phyloP scores from a whole-genome alignment of 30 jellyfish, hydroid and myxozoan species.

The Rhopilema esculentum region DNA sequence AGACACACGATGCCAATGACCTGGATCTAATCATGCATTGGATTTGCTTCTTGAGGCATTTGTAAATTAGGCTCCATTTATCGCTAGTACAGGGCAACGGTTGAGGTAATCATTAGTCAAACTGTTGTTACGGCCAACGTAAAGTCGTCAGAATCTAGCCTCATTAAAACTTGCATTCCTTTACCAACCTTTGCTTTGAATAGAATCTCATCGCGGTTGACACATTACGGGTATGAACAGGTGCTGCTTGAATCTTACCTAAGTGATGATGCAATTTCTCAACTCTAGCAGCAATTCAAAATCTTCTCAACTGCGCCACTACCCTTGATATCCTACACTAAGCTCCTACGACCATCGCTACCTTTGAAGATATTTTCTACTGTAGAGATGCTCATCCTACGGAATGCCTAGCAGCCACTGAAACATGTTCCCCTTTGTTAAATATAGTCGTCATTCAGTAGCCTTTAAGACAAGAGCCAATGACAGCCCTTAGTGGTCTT shows the following conservation, averaged over 20 bases:
- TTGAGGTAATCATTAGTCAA: not conserved
- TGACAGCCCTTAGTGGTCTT: not conserved
- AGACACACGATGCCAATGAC: not conserved
- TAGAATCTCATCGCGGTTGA: not conserved
- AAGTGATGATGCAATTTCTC: not conserved
- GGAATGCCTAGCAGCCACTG: constrained; percentile 11
- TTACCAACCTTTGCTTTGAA: not conserved
- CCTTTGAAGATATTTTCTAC: constrained; percentile 14
- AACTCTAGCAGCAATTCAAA: not conserved
- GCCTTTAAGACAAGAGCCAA: not conserved
- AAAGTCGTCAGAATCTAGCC: not conserved
- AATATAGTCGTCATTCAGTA: not conserved
- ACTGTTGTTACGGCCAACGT: not conserved
- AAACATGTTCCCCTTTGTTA: not conserved
- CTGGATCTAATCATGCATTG: not conserved
- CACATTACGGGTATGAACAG: not conserved
- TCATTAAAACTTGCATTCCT: not conserved
- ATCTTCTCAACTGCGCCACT: not conserved
- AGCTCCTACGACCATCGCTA: not conserved
- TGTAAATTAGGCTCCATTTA: not conserved
- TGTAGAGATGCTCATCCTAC: constrained; percentile 1
- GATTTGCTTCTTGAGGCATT: not conserved
- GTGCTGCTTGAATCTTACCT: not conserved
- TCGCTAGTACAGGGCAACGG: not conserved
- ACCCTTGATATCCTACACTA: not conserved